Evolutionary conservation across 2,797 vertebrate species (phyloP), one percentile per base, ranked within the genome.

Genomic region (Propithecus deckenii): DNA sequence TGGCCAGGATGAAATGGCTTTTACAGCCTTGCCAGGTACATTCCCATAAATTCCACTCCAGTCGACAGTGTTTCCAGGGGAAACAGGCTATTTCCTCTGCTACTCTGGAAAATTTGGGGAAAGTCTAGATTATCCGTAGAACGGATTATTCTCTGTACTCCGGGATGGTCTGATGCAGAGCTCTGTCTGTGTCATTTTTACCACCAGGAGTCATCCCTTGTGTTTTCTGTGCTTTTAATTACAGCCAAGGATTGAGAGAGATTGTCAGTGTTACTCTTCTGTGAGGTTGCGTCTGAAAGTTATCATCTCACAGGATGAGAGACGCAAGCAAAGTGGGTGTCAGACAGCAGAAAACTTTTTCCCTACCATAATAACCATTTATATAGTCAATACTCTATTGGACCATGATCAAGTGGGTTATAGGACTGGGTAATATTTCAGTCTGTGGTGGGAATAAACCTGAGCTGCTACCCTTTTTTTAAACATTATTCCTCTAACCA

Each of bases 71-170:
- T 94, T 74, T 61, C 76, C n/a, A 52, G 71, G 28, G 28, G 48
- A 75, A 87, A 52, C 38, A 65, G 30, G 22, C 90, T 87, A 5
- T 94, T 90, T 95, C 89, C 88, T 92, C 52, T 90, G 81, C 65
- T 88, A 11, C 71, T 75, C 35, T 90, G 69, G 80, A 87, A 89
- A 86, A 43, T 6, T 20, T 52, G 71, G 69, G 38, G 41, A 61
- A 83, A 65, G 50, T 75, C 22, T 46, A 8, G 71, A 30, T 87
- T 63, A 23, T 55, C 52, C 22, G 2, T 52, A 61, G 50, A 59
- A 57, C n/a, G 50, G 25, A 55, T 87, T 32, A 35, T 38, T 75
- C 25, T 61, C 74, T 74, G 8, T 72, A 23, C 14, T 61, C 38
- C 32, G 65, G 72, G 22, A 50, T 59, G 15, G 17, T 87, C n/a